Percentiles rank a stretch among this genome's conserved stretches.
These are phyloP conservation scores for Bubo blakistoni DNA, from an alignment of 2,113 vertebrate species.

Conservation along the genomic window DNA sequence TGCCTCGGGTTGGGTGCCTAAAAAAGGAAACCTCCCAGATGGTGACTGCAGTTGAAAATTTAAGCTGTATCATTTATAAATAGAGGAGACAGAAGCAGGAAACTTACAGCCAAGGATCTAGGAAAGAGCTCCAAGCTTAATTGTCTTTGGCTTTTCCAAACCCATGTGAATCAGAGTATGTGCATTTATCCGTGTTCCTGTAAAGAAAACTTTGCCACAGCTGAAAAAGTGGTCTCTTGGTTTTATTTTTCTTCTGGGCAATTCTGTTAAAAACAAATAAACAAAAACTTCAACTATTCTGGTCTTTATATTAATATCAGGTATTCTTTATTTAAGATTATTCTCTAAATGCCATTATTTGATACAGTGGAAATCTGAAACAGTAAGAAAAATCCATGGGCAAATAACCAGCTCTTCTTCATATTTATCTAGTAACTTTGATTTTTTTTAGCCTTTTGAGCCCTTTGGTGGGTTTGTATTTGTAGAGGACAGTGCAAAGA, in stretches of 20 bases:
- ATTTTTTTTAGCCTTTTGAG: constrained; percentile 6
- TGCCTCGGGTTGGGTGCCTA: not conserved
- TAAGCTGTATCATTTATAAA: not conserved
- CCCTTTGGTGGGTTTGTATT: constrained; percentile 30
- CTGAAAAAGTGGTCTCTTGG: not conserved
- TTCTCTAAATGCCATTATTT: not conserved
- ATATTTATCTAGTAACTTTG: constrained; percentile 15
- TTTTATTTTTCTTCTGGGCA: not conserved
- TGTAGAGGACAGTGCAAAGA: constrained; percentile 57
- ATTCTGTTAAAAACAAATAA: not conserved
- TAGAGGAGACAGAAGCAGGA: not conserved
- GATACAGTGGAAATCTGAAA: not conserved
- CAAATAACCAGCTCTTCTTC: constrained; percentile 28
- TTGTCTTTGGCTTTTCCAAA: not conserved
- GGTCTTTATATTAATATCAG: not conserved
- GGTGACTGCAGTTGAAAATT: not conserved
- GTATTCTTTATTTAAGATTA: not conserved
- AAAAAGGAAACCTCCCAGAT: not conserved
- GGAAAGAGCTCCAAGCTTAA: not conserved
- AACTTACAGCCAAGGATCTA: not conserved
- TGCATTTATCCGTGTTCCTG: not conserved
- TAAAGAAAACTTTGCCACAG: not conserved
- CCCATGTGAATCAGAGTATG: not conserved
- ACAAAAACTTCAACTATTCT: not conserved
- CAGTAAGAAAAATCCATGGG: not conserved